Conservation (phyloP, 2,797 vertebrate genomes). For the Tenualosa ilisha region DNA sequence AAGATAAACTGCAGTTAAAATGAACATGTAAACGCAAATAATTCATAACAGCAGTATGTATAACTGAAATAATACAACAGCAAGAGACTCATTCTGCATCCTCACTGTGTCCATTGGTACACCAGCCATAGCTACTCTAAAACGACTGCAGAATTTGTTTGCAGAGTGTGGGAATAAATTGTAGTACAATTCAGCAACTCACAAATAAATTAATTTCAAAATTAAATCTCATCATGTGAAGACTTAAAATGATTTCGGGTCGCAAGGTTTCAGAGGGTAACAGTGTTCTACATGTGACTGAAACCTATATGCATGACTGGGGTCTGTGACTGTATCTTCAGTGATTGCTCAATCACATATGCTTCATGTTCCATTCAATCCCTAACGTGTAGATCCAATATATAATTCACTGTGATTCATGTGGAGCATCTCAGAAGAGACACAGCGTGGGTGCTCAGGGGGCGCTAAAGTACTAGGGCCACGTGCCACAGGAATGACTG, state of each 20-base stretch:
- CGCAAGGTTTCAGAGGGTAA: background rate
- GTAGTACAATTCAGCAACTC: background rate
- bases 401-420: background rate
- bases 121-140: background rate
- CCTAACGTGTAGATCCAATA: background rate
- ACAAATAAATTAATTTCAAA: background rate
- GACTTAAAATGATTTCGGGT: background rate
- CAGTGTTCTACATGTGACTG: background rate
- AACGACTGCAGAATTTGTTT: background rate
- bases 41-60: background rate
- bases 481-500: background rate
- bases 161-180: background rate
- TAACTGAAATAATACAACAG: background rate
- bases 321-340: background rate
- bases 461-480: background rate
- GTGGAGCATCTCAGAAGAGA: background rate
- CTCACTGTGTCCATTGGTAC: background rate
- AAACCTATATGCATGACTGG: background rate
- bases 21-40: background rate
- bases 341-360: constrained; percentile 5
- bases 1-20: background rate
- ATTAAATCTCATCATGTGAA: background rate
- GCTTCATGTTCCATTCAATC: background rate
- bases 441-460: background rate
- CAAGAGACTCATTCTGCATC: background rate